phyloP scores from a whole-genome alignment of 2,113 vertebrate species.

The Onychorhynchus coronatus region DNA sequence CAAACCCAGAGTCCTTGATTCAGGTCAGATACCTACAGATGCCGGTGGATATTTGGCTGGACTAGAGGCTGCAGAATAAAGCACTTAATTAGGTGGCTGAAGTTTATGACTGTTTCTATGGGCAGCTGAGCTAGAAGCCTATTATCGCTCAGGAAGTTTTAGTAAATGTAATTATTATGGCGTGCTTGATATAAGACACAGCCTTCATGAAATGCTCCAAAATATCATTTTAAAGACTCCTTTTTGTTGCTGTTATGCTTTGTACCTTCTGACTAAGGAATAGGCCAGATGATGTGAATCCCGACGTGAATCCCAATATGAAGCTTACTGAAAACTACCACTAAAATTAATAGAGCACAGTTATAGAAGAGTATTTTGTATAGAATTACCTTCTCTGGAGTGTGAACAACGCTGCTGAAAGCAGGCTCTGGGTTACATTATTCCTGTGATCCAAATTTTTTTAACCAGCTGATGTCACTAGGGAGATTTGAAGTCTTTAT shows the following conservation, averaged over 20 bases:
- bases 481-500: slow-evolving; percentile 69
- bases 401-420: slow-evolving; percentile 38
- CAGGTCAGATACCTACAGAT: slow-evolving; percentile 49
- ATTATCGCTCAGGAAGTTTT: background rate
- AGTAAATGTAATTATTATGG: slow-evolving; percentile 37
- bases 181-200: background rate
- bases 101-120: slow-evolving; percentile 2
- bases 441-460: slow-evolving; percentile 70
- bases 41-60: background rate
- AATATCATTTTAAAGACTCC: background rate
- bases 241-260: slow-evolving; percentile 1
- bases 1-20: slow-evolving; percentile 40
- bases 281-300: slow-evolving; percentile 5
- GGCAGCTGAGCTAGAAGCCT: background rate
- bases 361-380: slow-evolving; percentile 31
- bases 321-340: slow-evolving; percentile 32
- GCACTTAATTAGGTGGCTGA: slow-evolving; percentile 35
- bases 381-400: slow-evolving; percentile 38
- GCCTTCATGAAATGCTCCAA: slow-evolving; percentile 8
- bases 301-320: background rate
- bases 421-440: slow-evolving; percentile 47
- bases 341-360: slow-evolving; percentile 49
- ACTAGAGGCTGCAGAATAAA: slow-evolving; percentile 4
- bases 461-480: slow-evolving; percentile 71
- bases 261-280: slow-evolving; percentile 1